These are phyloP conservation scores for Riparia riparia DNA, from an alignment of 2,113 vertebrate species.

Conservation along the genomic window DNA sequence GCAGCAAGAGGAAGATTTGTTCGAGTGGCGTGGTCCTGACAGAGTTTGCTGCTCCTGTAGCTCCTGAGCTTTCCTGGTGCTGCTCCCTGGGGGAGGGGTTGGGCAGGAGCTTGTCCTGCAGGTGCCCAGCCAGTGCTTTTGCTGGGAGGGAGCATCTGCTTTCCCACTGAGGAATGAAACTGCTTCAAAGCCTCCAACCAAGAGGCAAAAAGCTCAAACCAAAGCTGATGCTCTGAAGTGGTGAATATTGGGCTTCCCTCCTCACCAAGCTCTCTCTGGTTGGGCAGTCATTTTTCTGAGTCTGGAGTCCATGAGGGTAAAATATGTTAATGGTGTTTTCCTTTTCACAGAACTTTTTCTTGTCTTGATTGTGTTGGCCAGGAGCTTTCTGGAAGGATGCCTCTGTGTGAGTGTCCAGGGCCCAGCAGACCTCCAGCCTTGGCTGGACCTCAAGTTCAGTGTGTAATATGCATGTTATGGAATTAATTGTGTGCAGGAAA, in stretches of 20 bases:
- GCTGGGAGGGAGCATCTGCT: background rate
- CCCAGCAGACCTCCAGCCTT: constrained; percentile 55
- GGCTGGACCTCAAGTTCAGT: constrained; percentile 55
- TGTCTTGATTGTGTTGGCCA: constrained; percentile 42
- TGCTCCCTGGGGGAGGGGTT: background rate
- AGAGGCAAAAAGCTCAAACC: background rate
- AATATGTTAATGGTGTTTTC: background rate
- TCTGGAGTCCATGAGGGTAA: background rate
- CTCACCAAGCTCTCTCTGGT: background rate
- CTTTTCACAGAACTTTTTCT: constrained; percentile 12
- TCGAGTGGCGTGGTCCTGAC: background rate
- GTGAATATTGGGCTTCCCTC: background rate
- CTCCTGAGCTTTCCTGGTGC: background rate
- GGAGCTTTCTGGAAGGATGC: constrained; percentile 14
- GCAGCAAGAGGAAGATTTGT: background rate
- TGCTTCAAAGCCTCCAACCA: background rate
- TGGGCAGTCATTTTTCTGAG: background rate
- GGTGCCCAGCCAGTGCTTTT: background rate
- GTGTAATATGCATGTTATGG: constrained; percentile 20
- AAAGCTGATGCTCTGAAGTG: background rate
- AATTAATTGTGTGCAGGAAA: constrained; percentile 40
- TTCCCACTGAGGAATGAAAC: background rate
- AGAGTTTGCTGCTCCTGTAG: background rate
- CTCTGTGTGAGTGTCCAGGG: background rate
- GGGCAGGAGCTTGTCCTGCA: background rate